Percentiles rank a stretch among this genome's conserved stretches.
Evolutionary conservation across 2,113 vertebrate genomes (phyloP).

Genomic region (Halcyon malimbica): DNA sequence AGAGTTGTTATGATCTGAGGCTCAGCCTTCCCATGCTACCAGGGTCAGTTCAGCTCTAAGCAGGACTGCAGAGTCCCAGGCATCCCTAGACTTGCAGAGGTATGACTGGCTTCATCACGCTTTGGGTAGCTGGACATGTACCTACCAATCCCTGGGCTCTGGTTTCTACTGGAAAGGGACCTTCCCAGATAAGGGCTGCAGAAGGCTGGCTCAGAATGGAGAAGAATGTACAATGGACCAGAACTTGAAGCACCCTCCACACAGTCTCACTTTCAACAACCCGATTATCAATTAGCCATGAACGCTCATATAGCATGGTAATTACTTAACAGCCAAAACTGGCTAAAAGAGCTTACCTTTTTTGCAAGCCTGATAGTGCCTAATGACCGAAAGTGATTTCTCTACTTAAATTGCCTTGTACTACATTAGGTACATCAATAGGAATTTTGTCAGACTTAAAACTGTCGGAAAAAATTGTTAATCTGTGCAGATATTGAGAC

Average conservation of each 20-base stretch:
- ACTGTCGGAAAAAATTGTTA: neutral
- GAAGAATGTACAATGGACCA: neutral
- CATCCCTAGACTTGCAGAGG: neutral
- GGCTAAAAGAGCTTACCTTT: neutral
- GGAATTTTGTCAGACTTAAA: neutral
- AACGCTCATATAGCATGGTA: neutral
- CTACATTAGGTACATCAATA: neutral
- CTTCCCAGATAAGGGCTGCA: rapidly evolving
- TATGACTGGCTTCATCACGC: rapidly evolving
- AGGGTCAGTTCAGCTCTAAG: neutral
- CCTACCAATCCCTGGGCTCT: neutral
- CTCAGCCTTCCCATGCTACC: neutral
- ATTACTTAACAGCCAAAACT: neutral
- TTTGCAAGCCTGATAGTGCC: neutral
- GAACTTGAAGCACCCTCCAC: neutral
- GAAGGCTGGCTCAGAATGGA: neutral
- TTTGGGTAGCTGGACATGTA: neutral
- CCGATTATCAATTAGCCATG: neutral
- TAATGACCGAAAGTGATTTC: neutral
- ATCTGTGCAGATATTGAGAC: neutral
- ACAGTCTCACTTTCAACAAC: neutral
- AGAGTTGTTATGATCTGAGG: rapidly evolving
- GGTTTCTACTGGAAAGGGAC: neutral
- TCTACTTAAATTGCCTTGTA: neutral
- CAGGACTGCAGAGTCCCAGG: neutral